These are phyloP conservation scores for Pantherophis alleghaniensis DNA, from an alignment of 2,797 vertebrate genomes.

Conservation along the genomic window DNA sequence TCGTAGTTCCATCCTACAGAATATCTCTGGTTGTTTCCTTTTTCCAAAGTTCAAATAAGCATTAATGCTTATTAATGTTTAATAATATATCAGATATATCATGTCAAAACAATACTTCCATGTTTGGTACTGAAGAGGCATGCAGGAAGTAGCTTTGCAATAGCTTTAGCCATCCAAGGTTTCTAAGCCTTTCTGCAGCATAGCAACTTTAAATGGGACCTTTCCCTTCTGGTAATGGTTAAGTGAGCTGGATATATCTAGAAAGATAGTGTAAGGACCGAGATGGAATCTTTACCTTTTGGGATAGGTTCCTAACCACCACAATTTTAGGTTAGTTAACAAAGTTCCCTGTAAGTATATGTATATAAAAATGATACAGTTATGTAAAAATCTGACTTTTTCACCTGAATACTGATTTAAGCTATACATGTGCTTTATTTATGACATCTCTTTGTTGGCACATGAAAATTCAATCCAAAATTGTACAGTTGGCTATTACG, in stretches of 20 bases:
- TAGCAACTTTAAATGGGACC: not conserved
- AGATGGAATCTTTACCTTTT: not conserved
- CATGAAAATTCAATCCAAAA: not conserved
- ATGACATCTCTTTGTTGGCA: not conserved
- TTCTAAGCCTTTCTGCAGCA: not conserved
- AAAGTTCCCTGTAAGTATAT: not conserved
- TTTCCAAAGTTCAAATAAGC: not conserved
- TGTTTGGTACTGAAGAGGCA: not conserved
- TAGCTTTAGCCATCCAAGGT: not conserved
- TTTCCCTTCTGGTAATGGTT: not conserved
- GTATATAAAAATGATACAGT: not conserved
- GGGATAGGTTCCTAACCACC: not conserved
- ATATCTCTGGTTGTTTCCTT: too few species aligned
- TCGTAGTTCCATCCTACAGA: not conserved
- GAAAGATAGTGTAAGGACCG: not conserved
- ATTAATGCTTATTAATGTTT: not conserved
- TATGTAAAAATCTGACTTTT: not conserved
- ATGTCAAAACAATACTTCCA: not conserved
- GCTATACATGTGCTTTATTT: not conserved
- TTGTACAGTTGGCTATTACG: not conserved
- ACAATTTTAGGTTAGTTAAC: not conserved
- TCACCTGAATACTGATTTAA: not conserved
- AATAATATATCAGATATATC: not conserved
- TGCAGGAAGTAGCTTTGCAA: not conserved
- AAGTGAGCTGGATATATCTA: not conserved